Base-by-base conservation (phyloP, 2,113 vertebrate genomes). In the Dicrurus megarhynchus region DNA sequence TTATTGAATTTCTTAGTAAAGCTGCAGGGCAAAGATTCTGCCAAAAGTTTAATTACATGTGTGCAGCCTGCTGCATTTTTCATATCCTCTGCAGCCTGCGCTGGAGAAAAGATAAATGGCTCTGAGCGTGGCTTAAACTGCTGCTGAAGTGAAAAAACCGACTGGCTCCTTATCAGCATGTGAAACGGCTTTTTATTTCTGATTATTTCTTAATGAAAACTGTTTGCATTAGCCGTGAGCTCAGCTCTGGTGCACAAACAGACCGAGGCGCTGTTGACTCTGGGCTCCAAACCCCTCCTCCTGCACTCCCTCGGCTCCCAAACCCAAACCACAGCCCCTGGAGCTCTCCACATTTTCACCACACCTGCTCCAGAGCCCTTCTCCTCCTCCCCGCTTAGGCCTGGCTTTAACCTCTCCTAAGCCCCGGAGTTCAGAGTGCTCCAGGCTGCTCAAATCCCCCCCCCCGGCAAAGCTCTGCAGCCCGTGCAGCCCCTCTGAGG, bases 11-110 rank as follows among this genome's bases (percentile, higher is more conserved):
- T 97, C 89, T 95, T 8, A 41, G 69, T 8, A 91, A 94, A 95
- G 97, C 97, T 95, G 81, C 44, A 56, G 97, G 97, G 96, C 80
- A 91, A 90, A 86, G 93, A 92, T 84, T 87, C 79, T 96, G 92
- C 95, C 89, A 93, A 83, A 91, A 95, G 95, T 96, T 97, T 97
- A 97, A 97, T 97, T 97, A 97, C 75, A 68, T 75, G 30, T 15
- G 79, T 79, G 93, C 65, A 80, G 84, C 90, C 59, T 57, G 65
- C 84, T 92, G 71, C 80, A 93, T 96, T 97, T 94, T 94, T 96
- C 96, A 95, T 53, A 80, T 84, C 82, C 94, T 95, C 27, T 8
- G 82, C 84, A 96, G 96, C 94, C 95, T 88, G 35, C 27, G 0
- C 89, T 82, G 84, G n/a, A 37, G 64, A 46, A 19, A 83, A 95